These are phyloP conservation scores for Bos indicus DNA, from an alignment of 2,113 vertebrate genomes.

Conservation along the genomic window DNA sequence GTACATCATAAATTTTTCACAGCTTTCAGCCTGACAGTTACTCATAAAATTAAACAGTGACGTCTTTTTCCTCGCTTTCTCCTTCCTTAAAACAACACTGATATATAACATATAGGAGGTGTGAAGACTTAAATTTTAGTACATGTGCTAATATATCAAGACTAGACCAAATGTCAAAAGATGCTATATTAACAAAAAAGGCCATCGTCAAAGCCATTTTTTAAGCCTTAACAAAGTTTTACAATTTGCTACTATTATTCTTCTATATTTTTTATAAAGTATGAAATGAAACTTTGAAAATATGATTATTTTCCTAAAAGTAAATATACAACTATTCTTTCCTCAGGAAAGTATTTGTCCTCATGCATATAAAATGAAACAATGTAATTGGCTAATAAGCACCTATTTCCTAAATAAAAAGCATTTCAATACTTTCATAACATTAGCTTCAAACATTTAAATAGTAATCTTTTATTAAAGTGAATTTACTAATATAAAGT, in stretches of 20 bases:
- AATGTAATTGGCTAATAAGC: neutral
- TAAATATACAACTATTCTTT: neutral
- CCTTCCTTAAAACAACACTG: constrained; percentile 17
- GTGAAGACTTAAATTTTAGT: constrained; percentile 29
- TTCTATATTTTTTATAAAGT: neutral
- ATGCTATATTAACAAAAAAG: constrained; percentile 4
- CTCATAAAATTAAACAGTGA: constrained; percentile 46
- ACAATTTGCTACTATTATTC: neutral
- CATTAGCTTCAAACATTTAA: neutral
- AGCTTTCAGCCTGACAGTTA: constrained; percentile 48
- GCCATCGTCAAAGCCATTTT: neutral
- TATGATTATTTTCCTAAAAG: neutral
- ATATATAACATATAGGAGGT: neutral
- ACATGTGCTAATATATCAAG: neutral
- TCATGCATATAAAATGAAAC: neutral
- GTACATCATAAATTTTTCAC: constrained; percentile 50
- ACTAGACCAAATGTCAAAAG: neutral
- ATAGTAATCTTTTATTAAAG: neutral
- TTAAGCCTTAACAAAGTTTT: neutral
- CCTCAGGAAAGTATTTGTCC: neutral
- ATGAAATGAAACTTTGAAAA: neutral
- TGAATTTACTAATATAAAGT: constrained; percentile 18
- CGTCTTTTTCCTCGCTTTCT: neutral
- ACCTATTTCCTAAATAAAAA: constrained; percentile 17
- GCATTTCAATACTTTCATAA: neutral